Base-by-base conservation (phyloP, 2,113 vertebrate genomes). In the Syrmaticus mikado region DNA sequence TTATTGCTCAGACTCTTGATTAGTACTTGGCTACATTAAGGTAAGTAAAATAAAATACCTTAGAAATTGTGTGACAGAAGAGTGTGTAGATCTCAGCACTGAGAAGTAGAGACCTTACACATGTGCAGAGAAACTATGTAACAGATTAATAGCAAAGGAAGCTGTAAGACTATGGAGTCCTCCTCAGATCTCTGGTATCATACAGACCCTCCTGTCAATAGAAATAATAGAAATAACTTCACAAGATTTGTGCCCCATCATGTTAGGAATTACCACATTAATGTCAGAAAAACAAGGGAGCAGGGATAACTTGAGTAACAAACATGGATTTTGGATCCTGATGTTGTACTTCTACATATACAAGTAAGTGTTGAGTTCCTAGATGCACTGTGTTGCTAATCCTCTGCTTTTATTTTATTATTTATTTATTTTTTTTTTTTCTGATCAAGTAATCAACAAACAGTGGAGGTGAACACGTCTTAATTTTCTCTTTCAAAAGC, bases 391-490 rank as follows among this genome's bases (percentile, higher is more conserved):
- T 60, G 36, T 32, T 66, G 18, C 7, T 48, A 40, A 11, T 16
- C 50, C 32, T 48, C 52, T 18, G 32, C 14, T 60, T 65, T 71
- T 52, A 40, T n/a, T 68, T 90, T 79, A 72, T 10, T 27, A 19
- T 7, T 82, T 71, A 32, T 45, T 25, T 57, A 72, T 38, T 76
- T 43, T 67, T 79, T 10, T 21, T 46, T 72, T 10, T 21, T 64
- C 36, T 32, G 27, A 48, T 43, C 25, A 55, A 67, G 40, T 58
- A 50, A 52, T 27, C 25, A 52, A 52, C 48, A 50, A 67, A 6
- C 21, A 27, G 1, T 12, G 6, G 8, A 25, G 7, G 7, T 30
- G 8, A 24, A 19, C 28, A 25, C 22, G 13, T 3, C 2, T 41
- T 34, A 75, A 5, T 8, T 75, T 70, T 53, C 60, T 60, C 17